Base-by-base conservation (phyloP, 2,797 vertebrate genomes). In the Lacerta agilis region DNA sequence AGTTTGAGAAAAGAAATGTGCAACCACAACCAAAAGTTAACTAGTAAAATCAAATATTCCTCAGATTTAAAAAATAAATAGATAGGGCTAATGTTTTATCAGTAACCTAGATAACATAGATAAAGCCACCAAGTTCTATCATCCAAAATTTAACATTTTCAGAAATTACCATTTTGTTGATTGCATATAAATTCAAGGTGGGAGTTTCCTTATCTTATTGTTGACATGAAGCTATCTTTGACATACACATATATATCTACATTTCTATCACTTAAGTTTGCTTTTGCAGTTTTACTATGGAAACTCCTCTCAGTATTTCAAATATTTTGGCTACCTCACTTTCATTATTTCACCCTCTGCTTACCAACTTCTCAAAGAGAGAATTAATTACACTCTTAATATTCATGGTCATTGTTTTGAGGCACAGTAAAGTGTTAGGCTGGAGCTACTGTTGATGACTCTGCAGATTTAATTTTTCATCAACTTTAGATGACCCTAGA, bases 401-500 rank as follows among this genome's bases (percentile, higher is more conserved):
- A 29, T 10, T 77, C 25, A 79, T 78, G 23, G 69, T 78, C 61
- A 82, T 36, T 45, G 76, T 87, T 75, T n/a, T 72, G 45, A 86
- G 33, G 5, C 25, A 81, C 49, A 10, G 18, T 55, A 69, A 88
- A 78, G 43, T 41, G 10, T 89, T 76, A 25, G 17, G 20, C 8
- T 33, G 8, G 67, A 41, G 73, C 15, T 33, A 17, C 0, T 55
- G n/a, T 73, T 73, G 15, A n/a, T 58, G 29, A 33, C 55, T 58
- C 15, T 13, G 55, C 6, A 61, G 33, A 61, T 36, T 27, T 11
- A 81, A 20, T 88, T 66, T 85, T 29, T 73, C 38, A 64, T 89
- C 23, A 64, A 72, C 15, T 49, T 18, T 55, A 43, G 67, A 92
- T 87, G 87, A 89, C 88, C 86, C 66, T 94, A 93, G 95, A 93